Conservation (phyloP, 64 coral and sea anemone genomes). For the Montipora efflorescens region DNA sequence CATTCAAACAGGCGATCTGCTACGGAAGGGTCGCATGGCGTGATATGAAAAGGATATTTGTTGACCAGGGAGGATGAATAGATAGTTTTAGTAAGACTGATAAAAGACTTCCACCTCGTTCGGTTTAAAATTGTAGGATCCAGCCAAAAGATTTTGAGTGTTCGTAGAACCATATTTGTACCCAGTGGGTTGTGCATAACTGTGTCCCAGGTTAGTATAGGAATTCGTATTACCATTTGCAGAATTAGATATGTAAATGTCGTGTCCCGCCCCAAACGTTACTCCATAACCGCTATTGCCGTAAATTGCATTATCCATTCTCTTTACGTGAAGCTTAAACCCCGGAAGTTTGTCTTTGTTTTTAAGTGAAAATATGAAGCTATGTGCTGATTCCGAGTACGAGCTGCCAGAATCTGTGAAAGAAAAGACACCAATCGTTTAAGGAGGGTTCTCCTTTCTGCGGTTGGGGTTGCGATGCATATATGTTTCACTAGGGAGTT, state of each 20-base stretch:
- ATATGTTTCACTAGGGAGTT: no score
- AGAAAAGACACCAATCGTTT: neutral
- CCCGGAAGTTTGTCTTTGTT: slow-evolving; percentile 38
- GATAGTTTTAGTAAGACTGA: slow-evolving; percentile 12
- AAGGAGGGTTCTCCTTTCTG: neutral
- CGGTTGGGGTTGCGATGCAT: no score
- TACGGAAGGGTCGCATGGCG: no score
- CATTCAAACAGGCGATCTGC: no score
- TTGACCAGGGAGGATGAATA: neutral
- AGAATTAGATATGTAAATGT: slow-evolving; percentile 50
- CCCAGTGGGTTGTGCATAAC: slow-evolving; percentile 4
- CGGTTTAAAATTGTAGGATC: slow-evolving; percentile 56
- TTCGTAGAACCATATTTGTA: slow-evolving; percentile 14
- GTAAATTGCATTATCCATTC: slow-evolving; percentile 40
- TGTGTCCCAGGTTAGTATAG: slow-evolving; percentile 17
- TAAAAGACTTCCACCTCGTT: slow-evolving; percentile 71
- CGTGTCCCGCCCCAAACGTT: slow-evolving; percentile 63
- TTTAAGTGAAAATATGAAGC: slow-evolving; percentile 68
- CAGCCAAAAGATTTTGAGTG: slow-evolving; percentile 4
- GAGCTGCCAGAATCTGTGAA: slow-evolving; percentile 56
- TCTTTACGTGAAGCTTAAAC: slow-evolving; percentile 46
- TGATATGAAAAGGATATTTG: neutral
- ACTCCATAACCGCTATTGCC: slow-evolving; percentile 48
- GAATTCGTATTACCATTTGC: slow-evolving; percentile 59
- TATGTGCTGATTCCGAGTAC: slow-evolving; percentile 32